These are phyloP conservation scores for Piaya cayana DNA, from an alignment of 2,113 vertebrate genomes.

Conservation along the genomic window DNA sequence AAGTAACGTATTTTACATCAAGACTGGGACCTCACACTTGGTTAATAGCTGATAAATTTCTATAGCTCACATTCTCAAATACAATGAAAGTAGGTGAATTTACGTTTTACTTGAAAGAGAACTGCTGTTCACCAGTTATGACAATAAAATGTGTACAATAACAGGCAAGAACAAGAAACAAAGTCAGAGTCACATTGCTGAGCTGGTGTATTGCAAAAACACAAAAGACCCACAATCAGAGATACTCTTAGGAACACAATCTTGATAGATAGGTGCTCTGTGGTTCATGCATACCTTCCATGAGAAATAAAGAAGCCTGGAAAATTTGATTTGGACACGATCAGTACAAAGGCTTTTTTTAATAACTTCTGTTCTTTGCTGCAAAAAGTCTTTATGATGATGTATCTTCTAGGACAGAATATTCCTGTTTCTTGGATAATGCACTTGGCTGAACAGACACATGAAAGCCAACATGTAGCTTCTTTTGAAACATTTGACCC, in stretches of 20 bases:
- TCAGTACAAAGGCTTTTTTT: background rate
- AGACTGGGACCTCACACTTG: background rate
- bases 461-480: background rate
- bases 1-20: background rate
- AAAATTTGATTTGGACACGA: background rate
- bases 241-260: background rate
- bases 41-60: constrained; percentile 16
- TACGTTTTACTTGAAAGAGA: background rate
- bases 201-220: background rate
- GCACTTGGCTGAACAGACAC: background rate
- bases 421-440: background rate
- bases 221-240: background rate
- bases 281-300: background rate
- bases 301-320: background rate
- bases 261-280: background rate
- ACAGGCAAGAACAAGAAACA: background rate
- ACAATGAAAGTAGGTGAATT: background rate
- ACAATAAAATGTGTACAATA: background rate
- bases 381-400: background rate
- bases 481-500: background rate
- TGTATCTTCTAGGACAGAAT: background rate
- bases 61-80: background rate
- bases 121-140: background rate
- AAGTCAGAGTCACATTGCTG: background rate
- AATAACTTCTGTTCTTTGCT: background rate